A percentile compares a stretch with the other conserved stretches of the same genome.
phyloP scores from a whole-genome alignment of 2,888 invertebrate genomes.

The Trisateles emortualis region DNA sequence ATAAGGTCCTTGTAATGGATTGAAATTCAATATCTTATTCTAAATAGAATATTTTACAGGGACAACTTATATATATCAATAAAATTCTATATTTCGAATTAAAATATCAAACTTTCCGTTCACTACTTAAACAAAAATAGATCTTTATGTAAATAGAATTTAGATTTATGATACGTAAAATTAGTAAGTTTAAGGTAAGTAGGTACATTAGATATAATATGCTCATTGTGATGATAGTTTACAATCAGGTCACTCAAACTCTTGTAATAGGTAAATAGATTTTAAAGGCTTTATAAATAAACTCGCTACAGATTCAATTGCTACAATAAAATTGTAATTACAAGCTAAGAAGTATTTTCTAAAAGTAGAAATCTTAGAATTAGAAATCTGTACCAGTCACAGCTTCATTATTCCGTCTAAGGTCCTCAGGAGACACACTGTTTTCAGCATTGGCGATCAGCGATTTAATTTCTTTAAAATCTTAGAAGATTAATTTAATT shows the following conservation, averaged over 20 bases:
- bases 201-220: not conserved
- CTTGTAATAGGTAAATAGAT: slow-evolving; percentile 27
- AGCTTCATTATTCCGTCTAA: slow-evolving; percentile 41
- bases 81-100: not conserved
- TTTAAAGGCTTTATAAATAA: slow-evolving; percentile 37
- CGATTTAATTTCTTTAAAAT: too few relatives aligned
- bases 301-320: slow-evolving; percentile 25
- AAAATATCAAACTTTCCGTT: not conserved
- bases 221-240: slow-evolving; percentile 3
- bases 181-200: not conserved
- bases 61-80: not conserved
- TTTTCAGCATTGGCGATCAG: not conserved
- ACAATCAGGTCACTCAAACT: slow-evolving; percentile 22
- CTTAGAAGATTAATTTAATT: too few relatives aligned
- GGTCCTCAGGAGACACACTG: not conserved
- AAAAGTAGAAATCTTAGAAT: slow-evolving; percentile 46
- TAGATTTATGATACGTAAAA: not conserved
- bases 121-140: not conserved
- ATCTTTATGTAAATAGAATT: not conserved
- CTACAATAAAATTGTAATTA: slow-evolving; percentile 34
- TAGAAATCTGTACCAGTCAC: slow-evolving; percentile 65
- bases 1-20: slow-evolving; percentile 3
- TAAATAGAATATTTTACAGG: not conserved
- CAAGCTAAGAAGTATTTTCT: slow-evolving; percentile 31
- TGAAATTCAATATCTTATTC: not conserved